Evolutionary conservation across 1,140 invertebrate genomes (phyloP).

Genomic region (Manduca sexta): DNA sequence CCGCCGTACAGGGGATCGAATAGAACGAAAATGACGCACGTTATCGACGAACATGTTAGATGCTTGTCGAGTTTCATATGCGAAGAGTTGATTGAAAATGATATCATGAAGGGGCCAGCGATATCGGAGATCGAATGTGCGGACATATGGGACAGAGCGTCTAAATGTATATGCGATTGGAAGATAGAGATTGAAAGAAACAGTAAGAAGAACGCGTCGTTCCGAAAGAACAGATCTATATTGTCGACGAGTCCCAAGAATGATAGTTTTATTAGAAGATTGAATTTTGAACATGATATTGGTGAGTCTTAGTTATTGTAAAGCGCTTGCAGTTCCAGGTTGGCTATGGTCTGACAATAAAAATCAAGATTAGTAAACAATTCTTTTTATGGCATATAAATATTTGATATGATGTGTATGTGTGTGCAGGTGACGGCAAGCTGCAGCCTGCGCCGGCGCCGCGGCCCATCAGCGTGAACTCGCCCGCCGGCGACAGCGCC

Average conservation of each 20-base stretch:
- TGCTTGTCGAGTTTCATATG: constrained; percentile 65
- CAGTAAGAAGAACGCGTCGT: constrained; percentile 63
- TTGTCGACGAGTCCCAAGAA: constrained; percentile 64
- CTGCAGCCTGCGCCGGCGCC: constrained; percentile 22
- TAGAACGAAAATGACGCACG: constrained; percentile 36
- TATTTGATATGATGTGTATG: too few species aligned
- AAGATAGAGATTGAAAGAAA: constrained; percentile 62
- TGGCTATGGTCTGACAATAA: not conserved
- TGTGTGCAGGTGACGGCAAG: constrained; percentile 44
- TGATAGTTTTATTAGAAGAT: constrained; percentile 45
- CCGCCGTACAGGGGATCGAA: constrained; percentile 25
- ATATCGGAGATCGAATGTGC: constrained; percentile 73
- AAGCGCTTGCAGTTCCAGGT: not conserved
- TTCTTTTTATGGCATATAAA: not conserved
- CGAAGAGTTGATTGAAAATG: constrained; percentile 48
- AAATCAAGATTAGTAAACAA: not conserved
- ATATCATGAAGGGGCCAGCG: constrained; percentile 39
- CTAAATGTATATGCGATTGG: constrained; percentile 62
- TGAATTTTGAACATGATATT: constrained; percentile 55
- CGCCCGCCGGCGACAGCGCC: constrained; percentile 49
- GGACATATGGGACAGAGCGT: constrained; percentile 68
- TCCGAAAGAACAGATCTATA: constrained; percentile 58
- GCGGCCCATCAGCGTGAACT: constrained; percentile 33
- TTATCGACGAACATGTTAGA: constrained; percentile 52
- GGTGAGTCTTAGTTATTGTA: constrained; percentile 30